Base-by-base conservation (phyloP, 1,140 invertebrate genomes). In the Helicorthomorpha holstii region DNA sequence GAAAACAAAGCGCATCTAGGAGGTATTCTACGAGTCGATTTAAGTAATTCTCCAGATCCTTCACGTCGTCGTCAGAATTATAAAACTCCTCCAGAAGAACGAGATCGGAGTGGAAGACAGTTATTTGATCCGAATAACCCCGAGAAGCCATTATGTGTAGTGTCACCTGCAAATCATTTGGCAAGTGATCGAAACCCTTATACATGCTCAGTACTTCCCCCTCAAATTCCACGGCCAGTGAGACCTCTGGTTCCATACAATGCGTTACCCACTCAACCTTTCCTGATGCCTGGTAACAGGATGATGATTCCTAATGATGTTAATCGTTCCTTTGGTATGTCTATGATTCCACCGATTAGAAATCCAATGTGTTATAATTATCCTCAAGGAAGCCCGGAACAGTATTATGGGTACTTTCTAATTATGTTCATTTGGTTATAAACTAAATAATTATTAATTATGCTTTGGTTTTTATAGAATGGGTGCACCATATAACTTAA, bases 401-500 rank as follows among this genome's bases (percentile, higher is more conserved):
- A 7, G 16, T 16, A 34, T 34, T 16, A 16, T 34, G 29, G 29
- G 7, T 34, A 34, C 29, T 34, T 34, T 34, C 29, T 16, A 7
- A 34, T 34, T 34, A 16, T 34, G 7, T 7, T 34, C 16, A 16
- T 34, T 7, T 34, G 7, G 29, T 16, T 7, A 16, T 16, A 34
- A 34, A 7, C 29, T 16, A 34, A 34, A 16, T 34, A 34, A 34
- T 34, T n/a, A n/a, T n/a, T n/a, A n/a, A n/a, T n/a, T n/a, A n/a
- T n/a, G n/a, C n/a, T n/a, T n/a, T n/a, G n/a, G n/a, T n/a, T n/a
- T n/a, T n/a, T n/a, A n/a, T n/a, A n/a, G n/a, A n/a, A n/a, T n/a
- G n/a, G n/a, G n/a, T n/a, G 29, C 29, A 34, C 7, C 7, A 34
- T 34, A 42, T 50, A 27, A 58, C 56, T 27, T 48, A 52, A 51